phyloP scores from a whole-genome alignment of 2,113 vertebrate genomes.

The Syngnathoides biaculeatus region DNA sequence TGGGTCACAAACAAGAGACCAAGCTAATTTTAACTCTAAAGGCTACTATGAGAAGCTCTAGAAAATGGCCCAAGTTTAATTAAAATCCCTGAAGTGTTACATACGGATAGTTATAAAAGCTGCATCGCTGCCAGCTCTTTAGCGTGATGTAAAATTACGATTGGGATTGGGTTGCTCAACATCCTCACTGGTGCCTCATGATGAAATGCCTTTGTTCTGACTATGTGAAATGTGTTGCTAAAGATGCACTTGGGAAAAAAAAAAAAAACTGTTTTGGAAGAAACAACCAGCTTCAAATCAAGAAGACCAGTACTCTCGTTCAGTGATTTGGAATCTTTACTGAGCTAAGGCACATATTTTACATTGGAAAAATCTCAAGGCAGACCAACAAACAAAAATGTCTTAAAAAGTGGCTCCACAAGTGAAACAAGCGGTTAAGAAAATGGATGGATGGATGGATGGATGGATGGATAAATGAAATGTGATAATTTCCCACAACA shows the following conservation, averaged over 20 bases:
- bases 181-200: constrained; percentile 21
- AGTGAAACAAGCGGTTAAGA: too few relatives aligned
- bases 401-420: too few relatives aligned
- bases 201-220: constrained; percentile 34
- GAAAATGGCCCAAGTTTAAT: background rate
- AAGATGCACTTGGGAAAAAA: constrained; percentile 4
- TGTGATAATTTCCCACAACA: too few relatives aligned
- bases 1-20: background rate
- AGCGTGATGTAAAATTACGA: background rate
- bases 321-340: too few relatives aligned
- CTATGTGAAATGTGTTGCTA: constrained; percentile 28
- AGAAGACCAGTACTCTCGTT: background rate
- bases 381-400: too few relatives aligned
- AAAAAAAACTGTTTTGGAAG: background rate
- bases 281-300: background rate
- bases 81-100: background rate
- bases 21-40: background rate
- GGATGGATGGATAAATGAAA: too few relatives aligned
- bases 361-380: too few relatives aligned
- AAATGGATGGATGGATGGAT: too few relatives aligned
- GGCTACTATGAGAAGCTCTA: background rate
- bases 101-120: background rate
- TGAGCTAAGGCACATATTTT: too few relatives aligned
- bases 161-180: background rate
- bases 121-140: background rate